Conservation (phyloP, 1,140 invertebrate genomes). For the Holotrichia oblita region DNA sequence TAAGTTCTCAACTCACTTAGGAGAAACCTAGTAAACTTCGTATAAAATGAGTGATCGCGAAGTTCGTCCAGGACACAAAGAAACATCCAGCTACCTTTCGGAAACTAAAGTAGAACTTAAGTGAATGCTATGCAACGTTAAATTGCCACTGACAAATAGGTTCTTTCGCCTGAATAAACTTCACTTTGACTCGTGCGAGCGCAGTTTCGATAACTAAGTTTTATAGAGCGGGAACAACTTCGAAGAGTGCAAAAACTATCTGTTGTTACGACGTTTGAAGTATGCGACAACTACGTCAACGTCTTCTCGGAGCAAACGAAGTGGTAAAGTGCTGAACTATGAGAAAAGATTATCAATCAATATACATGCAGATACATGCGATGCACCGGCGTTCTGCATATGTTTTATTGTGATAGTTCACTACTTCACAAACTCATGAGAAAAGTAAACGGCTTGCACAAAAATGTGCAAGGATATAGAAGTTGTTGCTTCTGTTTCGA, state of each 20-base stretch:
- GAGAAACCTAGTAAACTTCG: no score
- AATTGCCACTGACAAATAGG: background rate
- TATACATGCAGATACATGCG: background rate
- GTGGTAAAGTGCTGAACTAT: conserved; percentile 7
- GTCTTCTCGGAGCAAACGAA: conserved; percentile 1
- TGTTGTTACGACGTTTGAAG: background rate
- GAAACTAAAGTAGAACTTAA: background rate
- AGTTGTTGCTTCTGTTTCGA: background rate
- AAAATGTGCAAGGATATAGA: background rate
- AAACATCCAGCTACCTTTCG: no score
- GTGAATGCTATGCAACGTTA: background rate
- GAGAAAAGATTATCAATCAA: conserved; percentile 2
- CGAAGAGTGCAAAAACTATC: conserved; percentile 5
- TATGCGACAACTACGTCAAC: background rate
- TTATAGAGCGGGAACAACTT: background rate
- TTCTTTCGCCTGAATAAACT: background rate
- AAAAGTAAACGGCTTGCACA: background rate
- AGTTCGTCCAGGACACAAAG: no score
- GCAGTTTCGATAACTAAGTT: background rate
- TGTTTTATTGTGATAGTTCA: background rate
- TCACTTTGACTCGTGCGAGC: background rate
- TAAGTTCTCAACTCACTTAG: no score
- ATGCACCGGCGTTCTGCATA: background rate
- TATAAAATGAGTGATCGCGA: no score
- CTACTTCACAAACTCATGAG: background rate